These are phyloP conservation scores for Antechinus flavipes DNA, from an alignment of 2,113 vertebrate genomes.

Conservation along the genomic window DNA sequence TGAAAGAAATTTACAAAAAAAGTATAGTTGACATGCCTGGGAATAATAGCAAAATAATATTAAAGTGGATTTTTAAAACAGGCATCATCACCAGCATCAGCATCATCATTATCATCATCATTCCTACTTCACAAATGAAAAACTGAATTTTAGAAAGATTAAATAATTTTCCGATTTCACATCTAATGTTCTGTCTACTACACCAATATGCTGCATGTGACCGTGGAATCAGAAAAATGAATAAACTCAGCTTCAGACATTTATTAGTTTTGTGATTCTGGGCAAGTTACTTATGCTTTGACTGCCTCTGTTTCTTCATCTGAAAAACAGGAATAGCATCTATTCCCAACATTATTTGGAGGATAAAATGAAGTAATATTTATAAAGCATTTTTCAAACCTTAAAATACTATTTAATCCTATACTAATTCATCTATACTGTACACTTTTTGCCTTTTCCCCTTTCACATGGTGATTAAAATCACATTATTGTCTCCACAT, in stretches of 20 bases:
- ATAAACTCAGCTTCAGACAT: neutral
- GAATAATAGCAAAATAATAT: neutral
- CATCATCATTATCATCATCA: neutral
- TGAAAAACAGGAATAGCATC: neutral
- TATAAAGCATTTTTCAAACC: neutral
- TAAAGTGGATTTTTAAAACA: neutral
- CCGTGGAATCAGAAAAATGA: neutral
- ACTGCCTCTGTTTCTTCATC: neutral
- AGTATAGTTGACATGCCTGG: neutral
- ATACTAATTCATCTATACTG: neutral
- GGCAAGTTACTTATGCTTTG: neutral
- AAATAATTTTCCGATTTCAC: neutral
- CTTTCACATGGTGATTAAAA: constrained; percentile 27
- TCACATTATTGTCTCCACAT: constrained; percentile 7
- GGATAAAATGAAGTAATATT: neutral
- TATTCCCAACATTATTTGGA: neutral
- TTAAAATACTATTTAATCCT: neutral
- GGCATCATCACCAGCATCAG: neutral
- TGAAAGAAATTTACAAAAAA: neutral
- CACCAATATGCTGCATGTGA: neutral
- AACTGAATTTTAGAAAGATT: neutral
- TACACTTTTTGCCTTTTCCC: neutral
- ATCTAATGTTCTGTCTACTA: neutral
- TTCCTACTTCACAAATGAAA: neutral
- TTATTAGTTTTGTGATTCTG: neutral